These are phyloP conservation scores for Heliconius nattereri DNA, from an alignment of 1,140 invertebrate genomes.

Conservation along the genomic window DNA sequence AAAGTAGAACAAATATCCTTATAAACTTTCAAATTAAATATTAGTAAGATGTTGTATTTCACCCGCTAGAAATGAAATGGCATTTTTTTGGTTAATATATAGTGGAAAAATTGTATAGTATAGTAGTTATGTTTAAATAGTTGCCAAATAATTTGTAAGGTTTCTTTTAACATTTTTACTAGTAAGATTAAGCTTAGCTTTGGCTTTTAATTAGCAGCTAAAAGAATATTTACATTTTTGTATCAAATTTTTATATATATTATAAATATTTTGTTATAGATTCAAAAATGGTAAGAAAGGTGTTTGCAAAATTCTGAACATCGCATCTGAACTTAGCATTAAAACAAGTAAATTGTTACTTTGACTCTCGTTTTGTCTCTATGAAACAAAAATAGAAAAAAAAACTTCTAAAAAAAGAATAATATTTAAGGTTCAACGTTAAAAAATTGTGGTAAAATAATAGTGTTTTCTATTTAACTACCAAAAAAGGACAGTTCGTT, in stretches of 20 bases:
- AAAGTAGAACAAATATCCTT: no score
- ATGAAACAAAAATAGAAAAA: no score
- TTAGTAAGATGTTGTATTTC: neutral
- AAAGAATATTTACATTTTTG: neutral
- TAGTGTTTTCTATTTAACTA: neutral
- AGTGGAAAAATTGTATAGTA: neutral
- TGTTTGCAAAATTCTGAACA: constrained; percentile 8
- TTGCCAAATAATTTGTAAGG: constrained; percentile 5
- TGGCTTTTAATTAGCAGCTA: neutral
- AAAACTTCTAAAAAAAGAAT: no score
- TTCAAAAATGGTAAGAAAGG: constrained; percentile 9
- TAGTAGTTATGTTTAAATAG: neutral
- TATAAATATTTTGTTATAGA: constrained; percentile 7
- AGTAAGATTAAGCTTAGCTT: neutral
- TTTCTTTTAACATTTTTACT: neutral
- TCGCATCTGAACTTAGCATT: no score
- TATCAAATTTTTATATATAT: neutral
- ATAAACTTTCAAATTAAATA: neutral
- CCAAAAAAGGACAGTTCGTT: neutral
- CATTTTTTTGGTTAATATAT: neutral
- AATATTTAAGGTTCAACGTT: no score
- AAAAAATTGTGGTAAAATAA: no score
- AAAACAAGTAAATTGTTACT: no score
- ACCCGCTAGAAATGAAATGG: neutral
- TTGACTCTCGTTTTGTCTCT: no score